Base-by-base conservation (phyloP, 92 coral and sea anemone species). In the Heliopora coerulea region DNA sequence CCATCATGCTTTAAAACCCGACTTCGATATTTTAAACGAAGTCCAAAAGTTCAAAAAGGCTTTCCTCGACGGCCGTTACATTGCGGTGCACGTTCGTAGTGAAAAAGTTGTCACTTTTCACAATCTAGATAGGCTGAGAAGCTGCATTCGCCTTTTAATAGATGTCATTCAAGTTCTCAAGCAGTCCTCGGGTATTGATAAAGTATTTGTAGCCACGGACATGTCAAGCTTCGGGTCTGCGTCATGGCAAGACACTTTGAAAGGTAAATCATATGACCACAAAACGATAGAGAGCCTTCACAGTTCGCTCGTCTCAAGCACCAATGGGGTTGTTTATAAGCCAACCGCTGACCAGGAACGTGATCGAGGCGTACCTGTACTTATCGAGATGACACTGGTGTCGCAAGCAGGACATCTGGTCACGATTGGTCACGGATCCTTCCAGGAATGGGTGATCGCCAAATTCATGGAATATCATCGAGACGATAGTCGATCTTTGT, bases 351-450 rank as follows among this genome's bases (percentile, higher is more conserved):
- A 82, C 64, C 18, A 54, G 27, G 77, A 84, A 39, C 37, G 9
- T 11, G 98, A 93, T 80, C 85, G 86, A 24, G 98, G 98, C 21
- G 95, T 88, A 4, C 91, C 91, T 17, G 96, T 97, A 11, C 81
- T 93, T 8, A 80, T 81, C 41, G 96, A 93, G 56, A 93, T 88
- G 98, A 83, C 86, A 39, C 59, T 93, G 25, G 75, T 93, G 0
- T 78, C 73, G 59, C 83, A 78, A 10, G 95, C 95, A 29, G 75
- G 80, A n/a, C 95, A 91, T 68, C 79, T 93, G 35, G 68, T 93
- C 59, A 93, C 98, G 0, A 49, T 93, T 41, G 98, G 98, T 20
- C 81, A 89, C 2, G 98, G 98, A 41, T 88, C 96, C 56, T 93
- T 93, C 72, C 96, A 91, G 63, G 86, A 85, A 32, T 90, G 98